Conservation (phyloP, 2,797 vertebrate species). For the Rhinogobio ventralis region DNA sequence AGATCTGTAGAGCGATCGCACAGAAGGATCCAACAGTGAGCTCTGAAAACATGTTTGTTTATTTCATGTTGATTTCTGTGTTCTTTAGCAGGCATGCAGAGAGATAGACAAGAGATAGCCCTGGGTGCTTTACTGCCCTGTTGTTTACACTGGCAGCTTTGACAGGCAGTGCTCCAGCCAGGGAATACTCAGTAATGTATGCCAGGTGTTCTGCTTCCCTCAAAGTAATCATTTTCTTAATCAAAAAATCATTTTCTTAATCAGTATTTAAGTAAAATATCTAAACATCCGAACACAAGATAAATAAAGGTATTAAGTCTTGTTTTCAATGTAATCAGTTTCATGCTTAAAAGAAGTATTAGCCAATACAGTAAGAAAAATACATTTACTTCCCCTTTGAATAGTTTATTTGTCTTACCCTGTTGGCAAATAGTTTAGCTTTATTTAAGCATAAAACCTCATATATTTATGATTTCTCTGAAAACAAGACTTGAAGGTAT, state of each 20-base stretch:
- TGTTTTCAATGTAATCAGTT: background rate
- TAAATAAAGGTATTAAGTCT: background rate
- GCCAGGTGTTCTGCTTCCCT: constrained; percentile 63
- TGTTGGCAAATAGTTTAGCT: background rate
- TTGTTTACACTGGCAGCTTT: constrained; percentile 38
- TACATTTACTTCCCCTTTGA: background rate
- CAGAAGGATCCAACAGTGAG: constrained; percentile 14
- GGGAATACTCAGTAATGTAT: constrained; percentile 54
- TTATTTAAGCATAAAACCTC: background rate
- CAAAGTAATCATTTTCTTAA: background rate
- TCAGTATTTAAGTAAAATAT: background rate
- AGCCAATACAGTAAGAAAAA: background rate
- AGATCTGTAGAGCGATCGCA: background rate
- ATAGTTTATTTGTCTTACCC: background rate
- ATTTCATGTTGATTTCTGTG: constrained; percentile 37
- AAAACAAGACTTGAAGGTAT: too few relatives aligned
- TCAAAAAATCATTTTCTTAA: constrained; percentile 16
- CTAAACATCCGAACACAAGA: constrained; percentile 4
- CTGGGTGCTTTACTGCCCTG: constrained; percentile 34
- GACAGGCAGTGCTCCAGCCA: constrained; percentile 5
- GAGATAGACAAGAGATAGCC: constrained; percentile 30
- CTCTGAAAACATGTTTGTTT: constrained; percentile 39
- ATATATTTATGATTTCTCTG: background rate
- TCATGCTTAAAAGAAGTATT: background rate
- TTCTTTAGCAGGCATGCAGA: constrained; percentile 32